phyloP scores from a whole-genome alignment of 2,797 vertebrate species.

The Gephyroberyx darwinii region DNA sequence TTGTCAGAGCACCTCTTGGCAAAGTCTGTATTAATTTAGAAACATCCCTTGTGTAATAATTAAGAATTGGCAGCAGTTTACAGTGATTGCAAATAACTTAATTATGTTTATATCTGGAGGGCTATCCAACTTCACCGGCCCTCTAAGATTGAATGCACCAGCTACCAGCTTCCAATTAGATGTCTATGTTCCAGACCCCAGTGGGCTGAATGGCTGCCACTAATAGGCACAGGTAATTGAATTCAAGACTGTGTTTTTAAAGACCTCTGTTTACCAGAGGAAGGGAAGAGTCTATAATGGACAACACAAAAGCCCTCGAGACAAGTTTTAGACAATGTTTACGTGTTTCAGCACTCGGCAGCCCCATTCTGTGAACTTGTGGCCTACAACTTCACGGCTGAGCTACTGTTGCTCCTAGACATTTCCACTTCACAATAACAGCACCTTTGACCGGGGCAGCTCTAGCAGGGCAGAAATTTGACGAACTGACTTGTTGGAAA shows the following conservation, averaged over 20 bases:
- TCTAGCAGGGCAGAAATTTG: too few relatives aligned
- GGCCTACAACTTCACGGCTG: too few relatives aligned
- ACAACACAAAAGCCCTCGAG: slow-evolving; percentile 40
- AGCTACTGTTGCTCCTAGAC: too few relatives aligned
- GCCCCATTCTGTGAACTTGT: too few relatives aligned
- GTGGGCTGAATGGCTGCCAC: slow-evolving; percentile 15
- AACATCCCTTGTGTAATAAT: slow-evolving; percentile 2
- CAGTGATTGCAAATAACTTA: slow-evolving; percentile 8
- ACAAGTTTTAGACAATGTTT: slow-evolving; percentile 9
- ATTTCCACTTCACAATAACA: too few relatives aligned
- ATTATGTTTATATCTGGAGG: neutral
- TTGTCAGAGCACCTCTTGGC: slow-evolving; percentile 13
- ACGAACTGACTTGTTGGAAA: neutral
- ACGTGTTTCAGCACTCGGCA: neutral
- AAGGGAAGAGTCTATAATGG: slow-evolving; percentile 16
- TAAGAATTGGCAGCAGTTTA: neutral
- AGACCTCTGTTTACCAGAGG: slow-evolving; percentile 27
- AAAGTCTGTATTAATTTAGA: slow-evolving; percentile 16
- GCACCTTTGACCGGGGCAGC: neutral
- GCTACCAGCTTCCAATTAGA: neutral
- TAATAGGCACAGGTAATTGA: slow-evolving; percentile 30
- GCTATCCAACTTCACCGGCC: neutral
- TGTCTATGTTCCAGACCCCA: slow-evolving; percentile 6
- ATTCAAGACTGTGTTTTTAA: slow-evolving; percentile 41
- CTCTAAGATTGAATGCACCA: neutral